A percentile compares a stretch with the other conserved stretches of the same genome.
Evolutionary conservation across 2,113 vertebrate genomes (phyloP).

Genomic region (Strigops habroptila): DNA sequence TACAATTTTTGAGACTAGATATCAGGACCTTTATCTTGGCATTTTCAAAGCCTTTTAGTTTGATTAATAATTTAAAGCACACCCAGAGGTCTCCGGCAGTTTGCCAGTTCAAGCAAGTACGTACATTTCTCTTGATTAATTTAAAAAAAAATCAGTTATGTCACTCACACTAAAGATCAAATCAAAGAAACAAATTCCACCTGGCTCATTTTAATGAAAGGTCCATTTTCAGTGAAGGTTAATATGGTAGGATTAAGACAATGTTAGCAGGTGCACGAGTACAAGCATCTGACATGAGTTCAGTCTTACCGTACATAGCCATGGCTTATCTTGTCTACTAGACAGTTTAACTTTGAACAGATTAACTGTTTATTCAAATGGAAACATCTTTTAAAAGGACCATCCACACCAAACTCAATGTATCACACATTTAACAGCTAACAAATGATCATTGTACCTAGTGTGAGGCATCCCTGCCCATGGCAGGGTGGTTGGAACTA

Average conservation of each 20-base stretch:
- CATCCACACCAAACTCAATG: neutral
- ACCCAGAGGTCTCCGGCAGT: neutral
- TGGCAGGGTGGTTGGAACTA: neutral
- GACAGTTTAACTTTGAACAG: neutral
- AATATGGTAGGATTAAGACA: neutral
- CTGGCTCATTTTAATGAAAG: neutral
- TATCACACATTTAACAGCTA: neutral
- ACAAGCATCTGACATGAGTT: neutral
- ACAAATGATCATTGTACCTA: neutral
- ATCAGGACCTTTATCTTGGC: neutral
- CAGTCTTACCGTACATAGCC: neutral
- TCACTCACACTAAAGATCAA: neutral
- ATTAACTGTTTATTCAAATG: neutral
- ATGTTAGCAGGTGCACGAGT: neutral
- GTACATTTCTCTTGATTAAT: neutral
- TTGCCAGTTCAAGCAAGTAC: neutral
- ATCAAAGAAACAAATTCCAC: neutral
- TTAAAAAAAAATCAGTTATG: neutral
- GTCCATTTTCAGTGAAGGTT: neutral
- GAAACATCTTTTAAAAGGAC: neutral
- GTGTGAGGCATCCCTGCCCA: neutral
- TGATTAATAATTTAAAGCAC: neutral
- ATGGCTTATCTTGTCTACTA: neutral
- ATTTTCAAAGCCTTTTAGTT: neutral
- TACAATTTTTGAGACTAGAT: neutral